Conservation (phyloP, 2,113 vertebrate species). For the Chaetodon auriga region DNA sequence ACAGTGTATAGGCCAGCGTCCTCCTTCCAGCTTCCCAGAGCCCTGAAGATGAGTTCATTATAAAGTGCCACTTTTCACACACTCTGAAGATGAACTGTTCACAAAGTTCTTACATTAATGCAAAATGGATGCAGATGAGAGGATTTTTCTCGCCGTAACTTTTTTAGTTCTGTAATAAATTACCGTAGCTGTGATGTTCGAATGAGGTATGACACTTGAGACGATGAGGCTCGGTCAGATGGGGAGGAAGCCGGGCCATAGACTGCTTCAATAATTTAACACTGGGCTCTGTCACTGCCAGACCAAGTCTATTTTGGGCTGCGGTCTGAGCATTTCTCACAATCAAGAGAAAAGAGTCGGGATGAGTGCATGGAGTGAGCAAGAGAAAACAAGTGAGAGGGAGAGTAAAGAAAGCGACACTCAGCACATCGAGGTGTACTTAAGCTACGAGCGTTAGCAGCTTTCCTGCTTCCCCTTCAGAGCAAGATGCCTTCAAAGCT, state of each 20-base stretch:
- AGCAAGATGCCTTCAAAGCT: constrained; percentile 35
- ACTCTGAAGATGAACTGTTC: constrained; percentile 51
- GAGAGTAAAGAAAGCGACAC: not conserved
- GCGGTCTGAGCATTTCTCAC: constrained; percentile 39
- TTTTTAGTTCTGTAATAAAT: constrained; percentile 42
- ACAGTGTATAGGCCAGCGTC: constrained; percentile 58
- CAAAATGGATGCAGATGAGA: constrained; percentile 37
- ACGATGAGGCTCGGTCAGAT: constrained; percentile 55
- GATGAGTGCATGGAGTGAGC: constrained; percentile 13
- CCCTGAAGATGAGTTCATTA: constrained; percentile 59
- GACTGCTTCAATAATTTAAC: constrained; percentile 80
- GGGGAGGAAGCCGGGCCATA: constrained; percentile 40
- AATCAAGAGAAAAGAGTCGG: constrained; percentile 48
- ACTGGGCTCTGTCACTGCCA: constrained; percentile 69
- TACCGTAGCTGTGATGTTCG: constrained; percentile 5
- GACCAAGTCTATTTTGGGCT: constrained; percentile 75
- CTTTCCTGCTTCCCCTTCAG: constrained; percentile 2
- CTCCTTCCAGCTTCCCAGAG: constrained; percentile 40
- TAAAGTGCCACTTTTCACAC: constrained; percentile 40
- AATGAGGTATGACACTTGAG: constrained; percentile 51
- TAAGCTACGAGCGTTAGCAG: not conserved
- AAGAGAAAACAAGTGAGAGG: not conserved
- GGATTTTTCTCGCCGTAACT: constrained; percentile 10
- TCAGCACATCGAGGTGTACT: not conserved
- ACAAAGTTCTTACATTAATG: constrained; percentile 40